Evolutionary conservation across 2,888 invertebrate genomes (phyloP).

Genomic region (Oscheius sp.): DNA sequence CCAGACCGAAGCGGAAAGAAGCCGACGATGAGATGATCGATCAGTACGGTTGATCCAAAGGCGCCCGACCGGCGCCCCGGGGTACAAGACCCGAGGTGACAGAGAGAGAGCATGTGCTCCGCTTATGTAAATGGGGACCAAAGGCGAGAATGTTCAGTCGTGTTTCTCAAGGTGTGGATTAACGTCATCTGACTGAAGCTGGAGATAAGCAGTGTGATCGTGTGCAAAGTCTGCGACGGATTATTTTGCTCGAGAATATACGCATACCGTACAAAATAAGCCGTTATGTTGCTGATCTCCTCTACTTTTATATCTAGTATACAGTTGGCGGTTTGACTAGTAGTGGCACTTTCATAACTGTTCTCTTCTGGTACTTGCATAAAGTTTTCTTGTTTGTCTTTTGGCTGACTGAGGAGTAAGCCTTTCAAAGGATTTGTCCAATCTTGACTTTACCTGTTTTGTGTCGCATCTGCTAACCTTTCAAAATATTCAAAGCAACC

Average conservation of each 20-base stretch:
- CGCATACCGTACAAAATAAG: background rate
- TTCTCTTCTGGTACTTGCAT: background rate
- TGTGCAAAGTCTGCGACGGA: too few species aligned
- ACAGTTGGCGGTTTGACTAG: background rate
- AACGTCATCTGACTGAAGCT: background rate
- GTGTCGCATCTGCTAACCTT: too few species aligned
- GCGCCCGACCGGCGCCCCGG: slow-evolving; percentile 25
- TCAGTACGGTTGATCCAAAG: slow-evolving; percentile 18
- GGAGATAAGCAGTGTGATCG: background rate
- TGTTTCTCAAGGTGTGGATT: too few species aligned
- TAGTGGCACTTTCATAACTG: background rate
- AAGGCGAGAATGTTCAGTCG: too few species aligned
- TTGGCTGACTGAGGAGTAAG: too few species aligned
- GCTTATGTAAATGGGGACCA: too few species aligned
- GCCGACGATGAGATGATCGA: slow-evolving; percentile 31
- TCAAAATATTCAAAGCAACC: too few species aligned
- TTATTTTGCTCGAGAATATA: background rate
- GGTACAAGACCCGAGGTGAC: slow-evolving; percentile 21
- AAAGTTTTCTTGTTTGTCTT: too few species aligned
- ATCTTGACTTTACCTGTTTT: too few species aligned
- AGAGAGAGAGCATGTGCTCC: slow-evolving; percentile 2
- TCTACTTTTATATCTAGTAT: background rate
- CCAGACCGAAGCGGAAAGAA: slow-evolving; percentile 28
- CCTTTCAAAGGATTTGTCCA: too few species aligned
- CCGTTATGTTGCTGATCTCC: background rate